Evolutionary conservation across 2,888 invertebrate species (phyloP), one percentile per base, ranked within the genome.

Genomic region (Limenitis camilla): DNA sequence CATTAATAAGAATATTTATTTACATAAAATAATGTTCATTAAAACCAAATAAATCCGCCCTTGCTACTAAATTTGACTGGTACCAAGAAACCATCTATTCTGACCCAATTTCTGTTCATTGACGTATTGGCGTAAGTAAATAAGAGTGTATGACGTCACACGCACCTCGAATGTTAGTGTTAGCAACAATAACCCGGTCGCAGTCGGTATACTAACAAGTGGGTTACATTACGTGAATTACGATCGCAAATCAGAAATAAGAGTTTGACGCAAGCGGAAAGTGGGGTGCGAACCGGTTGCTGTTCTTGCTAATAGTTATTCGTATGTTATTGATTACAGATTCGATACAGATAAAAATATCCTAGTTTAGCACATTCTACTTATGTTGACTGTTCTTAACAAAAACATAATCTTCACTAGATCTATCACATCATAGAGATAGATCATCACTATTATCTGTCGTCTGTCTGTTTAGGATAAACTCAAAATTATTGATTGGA

Each of bases 201-300:
- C 19, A 19, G 19, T 19, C 19, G 19, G 19, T 19, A n/a, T 31
- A 44, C n/a, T 39, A 43, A 32, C 39, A 59, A 56, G 48, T 59
- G 44, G 58, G 58, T 59, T 59, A 59, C 42, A 53, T 55, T 55
- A 52, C 52, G 32, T 31, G 50, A 45, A 53, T 45, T 49, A 52
- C 48, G 48, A 40, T 42, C 56, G 49, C 53, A 58, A 56, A 56
- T 42, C 56, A 52, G 56, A 58, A 58, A 56, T 56, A 59, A 54
- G 56, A 47, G 43, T 41, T 56, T 56, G 58, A 59, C 58, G 58
- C 51, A 59, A 59, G 53, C 52, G 40, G 47, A 48, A 49, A 55
- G 40, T 35, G 33, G 40, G 40, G 46, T 51, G 48, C 39, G 53
- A 45, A 48, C 8, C 47, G 55, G 47, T 55, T 50, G 19, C 19